These are phyloP conservation scores for Varanus salvator DNA, from an alignment of 2,113 vertebrate genomes.

Conservation along the genomic window DNA sequence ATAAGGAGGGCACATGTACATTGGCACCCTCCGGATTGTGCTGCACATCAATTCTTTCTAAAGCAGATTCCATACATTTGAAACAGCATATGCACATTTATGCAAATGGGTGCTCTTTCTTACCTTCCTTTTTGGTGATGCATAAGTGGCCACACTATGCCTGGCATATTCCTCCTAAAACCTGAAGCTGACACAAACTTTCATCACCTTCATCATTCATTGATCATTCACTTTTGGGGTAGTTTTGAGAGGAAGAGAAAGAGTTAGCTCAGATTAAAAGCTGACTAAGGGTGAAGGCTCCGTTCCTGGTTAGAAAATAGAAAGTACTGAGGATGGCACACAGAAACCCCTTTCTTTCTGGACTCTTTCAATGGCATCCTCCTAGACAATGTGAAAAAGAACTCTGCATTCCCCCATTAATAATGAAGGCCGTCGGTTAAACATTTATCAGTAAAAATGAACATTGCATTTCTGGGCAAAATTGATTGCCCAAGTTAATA, in stretches of 20 bases:
- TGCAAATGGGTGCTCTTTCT: too few species aligned
- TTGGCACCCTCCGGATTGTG: too few species aligned
- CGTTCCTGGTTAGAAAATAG: neutral
- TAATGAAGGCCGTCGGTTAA: slow-evolving; percentile 29
- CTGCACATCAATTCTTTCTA: too few species aligned
- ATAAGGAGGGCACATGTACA: too few species aligned
- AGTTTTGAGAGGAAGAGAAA: too few species aligned
- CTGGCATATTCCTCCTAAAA: too few species aligned
- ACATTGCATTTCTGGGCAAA: neutral
- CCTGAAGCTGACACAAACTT: too few species aligned
- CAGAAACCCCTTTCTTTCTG: neutral
- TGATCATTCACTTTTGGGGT: neutral
- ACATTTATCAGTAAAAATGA: slow-evolving; percentile 33
- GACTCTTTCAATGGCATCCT: neutral
- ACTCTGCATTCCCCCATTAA: neutral
- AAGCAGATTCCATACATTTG: too few species aligned
- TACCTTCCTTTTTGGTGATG: too few species aligned
- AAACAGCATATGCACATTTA: too few species aligned
- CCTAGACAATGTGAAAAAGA: neutral
- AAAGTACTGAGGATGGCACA: neutral
- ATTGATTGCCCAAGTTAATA: slow-evolving; percentile 30
- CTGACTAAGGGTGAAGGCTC: neutral
- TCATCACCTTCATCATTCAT: neutral
- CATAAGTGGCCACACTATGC: too few species aligned
- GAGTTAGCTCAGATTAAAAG: neutral